phyloP scores from a whole-genome alignment of 2,113 vertebrate species.

The Etia nguti region DNA sequence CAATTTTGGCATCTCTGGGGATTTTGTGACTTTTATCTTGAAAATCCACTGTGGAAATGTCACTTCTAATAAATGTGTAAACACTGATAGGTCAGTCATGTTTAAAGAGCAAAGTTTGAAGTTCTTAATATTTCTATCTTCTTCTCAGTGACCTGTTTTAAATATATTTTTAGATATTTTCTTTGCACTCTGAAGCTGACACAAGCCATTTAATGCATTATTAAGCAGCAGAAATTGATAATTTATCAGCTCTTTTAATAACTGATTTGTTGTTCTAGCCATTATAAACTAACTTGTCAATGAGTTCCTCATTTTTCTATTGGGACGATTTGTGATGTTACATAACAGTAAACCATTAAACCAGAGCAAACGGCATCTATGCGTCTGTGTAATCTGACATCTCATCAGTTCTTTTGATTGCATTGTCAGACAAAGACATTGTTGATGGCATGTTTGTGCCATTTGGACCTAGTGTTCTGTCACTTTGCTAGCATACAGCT shows the following conservation, averaged over 20 bases:
- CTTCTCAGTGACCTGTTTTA: neutral
- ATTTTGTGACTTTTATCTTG: neutral
- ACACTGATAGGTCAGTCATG: neutral
- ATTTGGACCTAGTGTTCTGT: neutral
- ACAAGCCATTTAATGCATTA: neutral
- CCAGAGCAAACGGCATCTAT: neutral
- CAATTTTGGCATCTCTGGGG: neutral
- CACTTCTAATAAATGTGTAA: neutral
- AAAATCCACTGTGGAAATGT: neutral
- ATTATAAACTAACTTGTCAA: neutral
- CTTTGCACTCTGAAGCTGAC: neutral
- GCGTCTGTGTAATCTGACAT: neutral
- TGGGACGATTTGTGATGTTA: neutral
- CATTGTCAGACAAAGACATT: neutral
- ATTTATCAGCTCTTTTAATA: neutral
- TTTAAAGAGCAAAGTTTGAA: neutral
- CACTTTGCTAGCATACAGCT: neutral
- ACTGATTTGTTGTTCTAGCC: neutral
- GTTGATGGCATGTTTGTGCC: neutral
- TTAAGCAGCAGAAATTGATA: neutral
- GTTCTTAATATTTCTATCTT: neutral
- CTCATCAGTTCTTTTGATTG: neutral
- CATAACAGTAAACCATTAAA: neutral
- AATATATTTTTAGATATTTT: neutral
- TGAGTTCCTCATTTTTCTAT: neutral